These are phyloP conservation scores for Pseudoatta argentina DNA, from an alignment of 1,140 invertebrate species.

Conservation along the genomic window DNA sequence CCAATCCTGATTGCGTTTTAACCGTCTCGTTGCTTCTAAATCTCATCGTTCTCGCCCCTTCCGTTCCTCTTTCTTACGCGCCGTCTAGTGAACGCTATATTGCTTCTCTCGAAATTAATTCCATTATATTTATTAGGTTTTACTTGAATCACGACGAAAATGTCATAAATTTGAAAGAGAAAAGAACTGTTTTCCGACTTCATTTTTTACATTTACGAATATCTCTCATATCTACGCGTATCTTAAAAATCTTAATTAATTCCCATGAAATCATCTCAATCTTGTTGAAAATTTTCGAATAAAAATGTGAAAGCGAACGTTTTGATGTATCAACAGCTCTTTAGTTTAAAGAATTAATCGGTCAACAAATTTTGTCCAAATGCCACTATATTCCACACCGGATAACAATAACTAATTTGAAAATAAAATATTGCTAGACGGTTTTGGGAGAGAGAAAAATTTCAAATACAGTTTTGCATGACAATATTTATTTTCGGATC, in stretches of 20 bases:
- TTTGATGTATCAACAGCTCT: neutral
- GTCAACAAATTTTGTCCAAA: neutral
- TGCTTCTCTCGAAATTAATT: conserved; percentile 56
- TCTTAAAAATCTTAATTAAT: neutral
- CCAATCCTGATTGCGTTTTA: conserved; percentile 78
- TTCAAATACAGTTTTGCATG: neutral
- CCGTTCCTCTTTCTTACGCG: conserved; percentile 17
- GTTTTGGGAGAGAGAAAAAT: neutral
- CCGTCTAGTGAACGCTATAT: conserved; percentile 20
- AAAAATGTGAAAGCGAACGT: neutral
- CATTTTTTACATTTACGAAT: neutral
- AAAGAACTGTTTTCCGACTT: neutral
- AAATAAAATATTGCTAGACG: neutral
- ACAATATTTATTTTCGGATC: conserved; percentile 4
- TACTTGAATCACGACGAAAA: conserved; percentile 9
- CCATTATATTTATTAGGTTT: conserved; percentile 36
- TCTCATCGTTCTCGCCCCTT: conserved; percentile 40
- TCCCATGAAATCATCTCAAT: neutral
- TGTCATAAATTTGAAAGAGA: conserved; percentile 15
- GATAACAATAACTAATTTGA: neutral
- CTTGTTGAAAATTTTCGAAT: neutral
- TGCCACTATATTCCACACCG: neutral
- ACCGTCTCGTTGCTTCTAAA: conserved; percentile 71
- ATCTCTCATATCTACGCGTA: neutral
- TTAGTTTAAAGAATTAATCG: neutral